Base-by-base conservation (phyloP, 2,113 vertebrate genomes). In the Pan paniscus region DNA sequence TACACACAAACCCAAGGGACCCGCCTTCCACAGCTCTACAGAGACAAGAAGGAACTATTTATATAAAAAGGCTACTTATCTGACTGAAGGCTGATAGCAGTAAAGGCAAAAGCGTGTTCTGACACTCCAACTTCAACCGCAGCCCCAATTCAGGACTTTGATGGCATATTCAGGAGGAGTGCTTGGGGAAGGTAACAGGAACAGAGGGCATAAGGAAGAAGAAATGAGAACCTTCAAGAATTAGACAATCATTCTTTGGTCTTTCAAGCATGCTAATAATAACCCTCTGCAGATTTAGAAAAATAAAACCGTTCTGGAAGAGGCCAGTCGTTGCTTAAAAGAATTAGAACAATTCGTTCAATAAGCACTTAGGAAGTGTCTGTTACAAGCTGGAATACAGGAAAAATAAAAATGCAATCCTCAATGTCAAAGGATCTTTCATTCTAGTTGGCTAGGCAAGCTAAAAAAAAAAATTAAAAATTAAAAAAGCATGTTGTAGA, bases 221-320 rank as follows among this genome's bases (percentile, higher is more conserved):
- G 20, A 75, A 55, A 78, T 0, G 1, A 83, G 38, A 8, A 30
- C n/a, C 9, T 6, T 4, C 40, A 43, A 68, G 61, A 89, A 57
- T 18, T 11, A 46, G 59, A 57, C 35, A 20, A 46, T 20, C 50
- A 1, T 35, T 20, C 76, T 40, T 13, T 10, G 50, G n/a, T 79
- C 85, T 80, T 59, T 52, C 5, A 73, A 13, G 46, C n/a, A 16
- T 25, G 57, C 20, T 35, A 32, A 94, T 61, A 70, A 75, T 72
- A 78, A 79, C 22, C 23, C 5, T 40, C 40, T 27, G 55, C 11
- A 79, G 81, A 61, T n/a, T 43, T 40, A 89, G 88, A 38, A 68
- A 86, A 84, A 78, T 10, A 79, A 90, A 78, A 88, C 23, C 91
- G 59, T 59, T 89, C 80, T 35, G n/a, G 81, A 93, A 85, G 90